Evolutionary conservation across 2,113 vertebrate genomes (phyloP), one percentile per base, ranked within the genome.

Genomic region (Prietella phreatophila): DNA sequence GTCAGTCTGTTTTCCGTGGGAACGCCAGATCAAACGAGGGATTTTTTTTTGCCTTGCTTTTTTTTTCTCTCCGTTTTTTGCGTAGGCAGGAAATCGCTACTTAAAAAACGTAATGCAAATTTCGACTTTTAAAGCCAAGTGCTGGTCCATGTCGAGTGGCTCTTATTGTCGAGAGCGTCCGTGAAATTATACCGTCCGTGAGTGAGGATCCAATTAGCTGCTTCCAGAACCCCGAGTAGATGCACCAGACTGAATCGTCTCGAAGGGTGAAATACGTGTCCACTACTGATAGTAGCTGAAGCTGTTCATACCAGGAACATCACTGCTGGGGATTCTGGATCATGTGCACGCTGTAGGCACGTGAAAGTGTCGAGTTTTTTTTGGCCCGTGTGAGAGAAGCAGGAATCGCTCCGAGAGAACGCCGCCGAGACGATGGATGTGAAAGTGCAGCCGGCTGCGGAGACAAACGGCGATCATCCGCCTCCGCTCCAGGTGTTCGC

Each of bases 401-500:
- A 80, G 78, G 79, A 22, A 36, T 36, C n/a, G 1, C 5, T 81
- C 63, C n/a, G 39, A 33, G 75, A 82, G 71, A 87, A 88, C 55
- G 47, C 82, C 4, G 84, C 50, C 9, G 61, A 79, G 33, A 88
- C 60, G 27, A 99, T 99, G 98, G 98, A 98, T 95, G 96, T 99
- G 87, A 99, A 99, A 92, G 97, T 95, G 33, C 97, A 99, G 79
- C 90, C 96, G 65, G 97, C 56, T 36, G 33, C 97, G 89, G 97
- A 98, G 90, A 94, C 95, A 93, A 97, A 97, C 93, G 93, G 96
- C 2, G 94, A 95, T 82, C 96, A 96, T 4, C 98, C 98, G 0
- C 96, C 97, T 82, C 96, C 97, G 86, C 92, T 99, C 87, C 96
- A 99, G 95, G 97, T 97, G 93, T 99, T 99, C 19, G 97, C 98